These are phyloP conservation scores for Agrotis exclamationis DNA, from an alignment of 2,888 invertebrate species.

Conservation along the genomic window DNA sequence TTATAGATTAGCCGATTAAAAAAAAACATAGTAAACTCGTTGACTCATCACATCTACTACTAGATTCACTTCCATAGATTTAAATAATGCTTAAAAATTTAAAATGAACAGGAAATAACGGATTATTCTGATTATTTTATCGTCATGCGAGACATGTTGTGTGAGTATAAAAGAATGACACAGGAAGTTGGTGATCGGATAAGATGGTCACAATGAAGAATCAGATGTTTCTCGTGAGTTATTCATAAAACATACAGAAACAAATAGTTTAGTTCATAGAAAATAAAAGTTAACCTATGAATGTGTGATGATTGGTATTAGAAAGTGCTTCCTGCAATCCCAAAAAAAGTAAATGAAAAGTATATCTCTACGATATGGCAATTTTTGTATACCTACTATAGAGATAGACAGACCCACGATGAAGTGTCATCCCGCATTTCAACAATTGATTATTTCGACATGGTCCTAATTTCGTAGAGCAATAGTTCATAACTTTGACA, in stretches of 20 bases:
- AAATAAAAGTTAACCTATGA: background rate
- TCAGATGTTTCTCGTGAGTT: background rate
- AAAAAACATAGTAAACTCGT: too few relatives aligned
- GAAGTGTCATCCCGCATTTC: too few relatives aligned
- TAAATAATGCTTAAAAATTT: conserved; percentile 5
- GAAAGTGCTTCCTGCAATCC: background rate
- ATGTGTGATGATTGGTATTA: background rate
- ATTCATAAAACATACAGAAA: background rate
- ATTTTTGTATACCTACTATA: too few relatives aligned
- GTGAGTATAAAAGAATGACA: conserved; percentile 20
- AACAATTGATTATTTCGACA: too few relatives aligned
- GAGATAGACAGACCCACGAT: too few relatives aligned
- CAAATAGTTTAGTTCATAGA: background rate
- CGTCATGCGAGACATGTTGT: conserved; percentile 6
- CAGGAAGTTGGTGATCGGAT: conserved; percentile 37
- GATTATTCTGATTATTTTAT: conserved; percentile 31
- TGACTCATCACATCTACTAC: background rate
- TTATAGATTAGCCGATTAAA: too few relatives aligned
- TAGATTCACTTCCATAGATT: background rate
- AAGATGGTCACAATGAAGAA: conserved; percentile 9
- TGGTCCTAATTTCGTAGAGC: too few relatives aligned
- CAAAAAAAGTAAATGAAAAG: background rate
- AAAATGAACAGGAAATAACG: conserved; percentile 35
- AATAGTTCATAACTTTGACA: too few relatives aligned
- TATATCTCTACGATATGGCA: too few relatives aligned